Evolutionary conservation across 2,797 vertebrate genomes (phyloP), one percentile per base, ranked within the genome.

Genomic region (Rhinella marina): DNA sequence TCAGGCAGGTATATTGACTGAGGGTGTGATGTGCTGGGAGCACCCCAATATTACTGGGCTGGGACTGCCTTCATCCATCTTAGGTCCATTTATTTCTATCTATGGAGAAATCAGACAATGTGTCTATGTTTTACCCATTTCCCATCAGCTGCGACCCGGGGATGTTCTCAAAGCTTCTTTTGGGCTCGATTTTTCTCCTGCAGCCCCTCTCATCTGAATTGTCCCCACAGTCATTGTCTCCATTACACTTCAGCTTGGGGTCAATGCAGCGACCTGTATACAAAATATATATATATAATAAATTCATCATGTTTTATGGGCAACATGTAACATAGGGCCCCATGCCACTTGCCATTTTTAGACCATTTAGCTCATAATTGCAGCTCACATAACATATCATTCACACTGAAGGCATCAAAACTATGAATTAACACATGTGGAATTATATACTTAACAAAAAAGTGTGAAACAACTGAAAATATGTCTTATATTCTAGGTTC

Each of bases 221-320:
- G 89, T 99, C 98, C 7, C 95, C 96, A 61, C 98, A 99, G 93
- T 99, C 98, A 29, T 98, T 97, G 93, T 99, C 97, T 48, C 91
- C 93, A 92, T 99, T 99, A 88, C 98, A 98, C 57, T 93, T 92
- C 68, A 98, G 90, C 0, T 92, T 93, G 0, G 90, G 90, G 88
- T 95, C 92, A 91, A 99, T 95, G 91, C 97, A 99, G 86, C 97
- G 97, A 27, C 97, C 98, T 99, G 86, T 50, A 68, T 41, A 86
- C 50, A 89, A 72, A 86, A 9, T 90, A 87, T 86, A 12, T 8
- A 59, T 10, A 54, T 10, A 9, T 10, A 82, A 32, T 1, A 41
- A 29, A 66, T 50, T n/a, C 21, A 64, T 19, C 48, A 4, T 19
- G 27, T 72, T 27, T n/a, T 17, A 14, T 82, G 23, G 19, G 27